Evolutionary conservation across 2,888 invertebrate genomes (phyloP), one percentile per base, ranked within the genome.

Genomic region (Girardia tigrina): DNA sequence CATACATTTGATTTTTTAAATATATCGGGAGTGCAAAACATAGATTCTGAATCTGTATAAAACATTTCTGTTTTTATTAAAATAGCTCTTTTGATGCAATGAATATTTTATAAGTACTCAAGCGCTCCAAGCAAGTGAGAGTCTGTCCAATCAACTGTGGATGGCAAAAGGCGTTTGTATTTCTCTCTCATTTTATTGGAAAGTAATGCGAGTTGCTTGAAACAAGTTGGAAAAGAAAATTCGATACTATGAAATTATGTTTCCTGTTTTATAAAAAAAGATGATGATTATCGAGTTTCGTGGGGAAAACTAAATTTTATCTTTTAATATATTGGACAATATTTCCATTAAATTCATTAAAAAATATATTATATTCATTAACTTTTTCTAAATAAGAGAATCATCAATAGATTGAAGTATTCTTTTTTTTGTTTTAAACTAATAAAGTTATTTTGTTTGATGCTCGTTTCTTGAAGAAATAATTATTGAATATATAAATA

Each of bases 211-310:
- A 23, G 56, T 56, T 56, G 56, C n/a, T 56, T 56, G n/a, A 4
- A 8, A 56, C n/a, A 56, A 16, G 6, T 8, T 6, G 4, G 56
- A 56, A 56, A 56, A 56, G 23, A 56, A 56, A 56, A 56, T 12
- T 56, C 56, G 8, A 56, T 56, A 56, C n/a, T 20, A 56, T 56
- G 56, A 56, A 56, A 56, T 56, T 56, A 56, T 56, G 56, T 56
- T 56, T 56, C 56, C 56, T 56, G 56, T 56, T 56, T 56, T 8
- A 56, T 2, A 20, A n/a, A 56, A 20, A 23, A 56, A 12, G 56
- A 56, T 12, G 56, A 56, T 56, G 56, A 56, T 8, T 56, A 56
- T 56, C n/a, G 56, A 56, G 56, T 56, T 56, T 56, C 23, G 2
- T 23, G n/a, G 23, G 56, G 56, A 56, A 56, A 56, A 20, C 4